Conservation (phyloP, 2,113 vertebrate genomes). For the Bagarius yarrelli region DNA sequence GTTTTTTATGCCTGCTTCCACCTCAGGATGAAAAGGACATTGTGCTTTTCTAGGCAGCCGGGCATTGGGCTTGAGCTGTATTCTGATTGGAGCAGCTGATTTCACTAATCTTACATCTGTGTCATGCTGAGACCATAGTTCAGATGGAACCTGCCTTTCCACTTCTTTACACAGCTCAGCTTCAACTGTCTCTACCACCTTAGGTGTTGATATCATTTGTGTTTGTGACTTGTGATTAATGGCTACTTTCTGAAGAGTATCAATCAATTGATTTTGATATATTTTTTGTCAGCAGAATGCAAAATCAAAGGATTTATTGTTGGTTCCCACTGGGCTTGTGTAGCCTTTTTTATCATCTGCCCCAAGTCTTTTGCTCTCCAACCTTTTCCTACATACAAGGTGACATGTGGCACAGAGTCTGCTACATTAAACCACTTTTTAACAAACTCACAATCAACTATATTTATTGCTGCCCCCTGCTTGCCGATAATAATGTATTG, state of each 20-base stretch:
- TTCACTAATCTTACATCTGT: conserved; percentile 7
- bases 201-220: not conserved
- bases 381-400: not conserved
- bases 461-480: not conserved
- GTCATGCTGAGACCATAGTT: not conserved
- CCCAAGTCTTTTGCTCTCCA: not conserved
- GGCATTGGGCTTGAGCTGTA: not conserved
- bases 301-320: too few species aligned
- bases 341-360: conserved; percentile 1
- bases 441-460: not conserved
- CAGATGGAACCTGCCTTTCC: not conserved
- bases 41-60: not conserved
- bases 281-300: not conserved
- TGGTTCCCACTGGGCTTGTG: not conserved
- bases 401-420: not conserved
- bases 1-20: not conserved
- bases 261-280: not conserved
- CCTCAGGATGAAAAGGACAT: not conserved
- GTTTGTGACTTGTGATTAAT: not conserved
- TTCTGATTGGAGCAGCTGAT: not conserved
- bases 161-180: not conserved
- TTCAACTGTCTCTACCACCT: not conserved
- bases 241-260: not conserved
- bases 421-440: not conserved
- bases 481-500: not conserved